Evolutionary conservation across 2,797 vertebrate genomes (phyloP), one percentile per base, ranked within the genome.

Genomic region (Pseudochaenichthys georgianus): DNA sequence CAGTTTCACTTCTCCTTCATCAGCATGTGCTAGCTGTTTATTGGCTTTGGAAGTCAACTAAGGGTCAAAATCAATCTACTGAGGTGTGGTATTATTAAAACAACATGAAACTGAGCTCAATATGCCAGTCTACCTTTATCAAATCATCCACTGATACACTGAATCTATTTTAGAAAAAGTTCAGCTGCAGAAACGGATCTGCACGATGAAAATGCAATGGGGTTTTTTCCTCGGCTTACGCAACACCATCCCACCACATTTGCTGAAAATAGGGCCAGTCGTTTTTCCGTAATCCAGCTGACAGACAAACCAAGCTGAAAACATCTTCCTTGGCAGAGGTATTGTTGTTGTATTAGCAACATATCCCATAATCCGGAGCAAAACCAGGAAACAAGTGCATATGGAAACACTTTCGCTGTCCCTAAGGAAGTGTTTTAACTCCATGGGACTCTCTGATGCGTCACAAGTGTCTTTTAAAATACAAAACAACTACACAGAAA

Each of bases 1-100:
- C 94, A 93, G 87, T 92, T 92, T 92, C 81, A 64, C 86, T 84
- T 86, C 79, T 77, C 89, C 92, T 91, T 93, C 92, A 95, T 94
- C 92, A 90, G 84, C 77, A 75, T 88, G 89, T 92, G 90, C 91
- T 88, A 73, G 86, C 70, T 91, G 92, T 94, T 94, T 94, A 92
- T 95, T 93, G 85, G 91, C 83, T 93, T 90, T 92, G 75, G 89
- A 88, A 92, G 91, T 92, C 89, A 84, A 78, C 64, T 12, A 41
- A 73, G 80, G 85, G 93, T 93, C 87, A 88, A 82, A 86, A 87
- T 79, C 88, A 87, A 87, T 92, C 80, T 84, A 64, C 70, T 6
- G 72, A 90, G 67, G 83, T 84, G 88, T 67, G 83, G 87, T 87
- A 90, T 92, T 91, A 90, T 92, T 93, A 88, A 93, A 92, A 75